Percentiles rank a stretch among this genome's conserved stretches.
phyloP scores from a whole-genome alignment of 2,113 vertebrate species.

The cat (Felis catus) region DNA sequence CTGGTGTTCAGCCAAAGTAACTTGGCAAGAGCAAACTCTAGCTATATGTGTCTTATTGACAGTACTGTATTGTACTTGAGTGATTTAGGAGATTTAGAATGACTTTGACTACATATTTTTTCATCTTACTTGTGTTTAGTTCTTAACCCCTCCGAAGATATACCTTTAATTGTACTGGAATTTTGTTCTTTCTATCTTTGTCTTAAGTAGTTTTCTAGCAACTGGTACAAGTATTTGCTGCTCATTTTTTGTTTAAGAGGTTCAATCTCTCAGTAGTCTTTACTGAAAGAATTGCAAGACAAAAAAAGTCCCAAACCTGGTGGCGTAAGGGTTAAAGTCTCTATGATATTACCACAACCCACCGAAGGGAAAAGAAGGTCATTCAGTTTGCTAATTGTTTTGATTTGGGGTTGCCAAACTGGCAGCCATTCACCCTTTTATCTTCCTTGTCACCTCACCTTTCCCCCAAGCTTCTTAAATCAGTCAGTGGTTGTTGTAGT shows the following conservation, averaged over 20 bases:
- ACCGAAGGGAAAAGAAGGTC: background rate
- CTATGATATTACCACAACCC: background rate
- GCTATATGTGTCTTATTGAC: background rate
- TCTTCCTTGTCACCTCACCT: background rate
- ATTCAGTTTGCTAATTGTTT: background rate
- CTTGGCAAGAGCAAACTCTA: background rate
- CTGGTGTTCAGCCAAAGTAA: background rate
- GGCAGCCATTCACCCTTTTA: background rate
- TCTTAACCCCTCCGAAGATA: background rate
- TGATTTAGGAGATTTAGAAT: slow-evolving; percentile 10
- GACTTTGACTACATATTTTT: background rate
- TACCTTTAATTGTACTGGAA: background rate
- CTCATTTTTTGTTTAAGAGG: background rate
- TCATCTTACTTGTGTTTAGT: background rate
- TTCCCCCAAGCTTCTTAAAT: background rate
- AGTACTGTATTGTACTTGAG: background rate
- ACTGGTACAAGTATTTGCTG: background rate
- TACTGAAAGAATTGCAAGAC: background rate
- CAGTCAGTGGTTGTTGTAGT: background rate
- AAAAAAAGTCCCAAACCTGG: background rate
- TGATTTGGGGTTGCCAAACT: background rate
- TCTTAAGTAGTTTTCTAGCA: slow-evolving; percentile 22
- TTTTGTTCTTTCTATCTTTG: background rate
- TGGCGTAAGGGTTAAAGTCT: background rate
- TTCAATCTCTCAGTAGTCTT: background rate